Percentiles rank a stretch among this genome's conserved stretches.
Evolutionary conservation across 2,797 vertebrate species (phyloP).

Genomic region (Hippopotamyrus pictus): DNA sequence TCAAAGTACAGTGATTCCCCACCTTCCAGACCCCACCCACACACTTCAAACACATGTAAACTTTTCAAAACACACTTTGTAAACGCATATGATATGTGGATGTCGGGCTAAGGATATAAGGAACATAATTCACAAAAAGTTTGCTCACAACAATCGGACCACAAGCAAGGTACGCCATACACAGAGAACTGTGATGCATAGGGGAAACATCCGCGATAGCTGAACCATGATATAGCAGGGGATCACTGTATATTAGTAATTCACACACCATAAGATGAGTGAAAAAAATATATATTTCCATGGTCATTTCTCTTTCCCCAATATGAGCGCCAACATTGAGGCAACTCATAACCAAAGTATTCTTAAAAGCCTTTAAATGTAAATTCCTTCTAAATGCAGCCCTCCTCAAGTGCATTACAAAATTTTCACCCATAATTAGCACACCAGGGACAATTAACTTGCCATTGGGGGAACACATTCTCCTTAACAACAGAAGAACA

Average conservation of each 20-base stretch:
- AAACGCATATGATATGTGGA: too few species aligned
- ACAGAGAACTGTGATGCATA: too few species aligned
- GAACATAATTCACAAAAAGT: too few species aligned
- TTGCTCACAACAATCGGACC: too few species aligned
- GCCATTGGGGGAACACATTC: background rate
- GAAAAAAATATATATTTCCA: background rate
- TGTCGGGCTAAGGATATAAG: too few species aligned
- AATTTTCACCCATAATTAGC: slow-evolving; percentile 11
- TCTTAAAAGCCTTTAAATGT: background rate
- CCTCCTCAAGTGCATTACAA: background rate
- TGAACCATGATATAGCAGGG: too few species aligned
- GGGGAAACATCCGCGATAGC: too few species aligned
- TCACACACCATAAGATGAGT: background rate
- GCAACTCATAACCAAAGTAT: background rate
- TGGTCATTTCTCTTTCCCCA: background rate
- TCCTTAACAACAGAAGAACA: slow-evolving; percentile 25
- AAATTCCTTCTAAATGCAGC: background rate
- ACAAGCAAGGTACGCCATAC: too few species aligned
- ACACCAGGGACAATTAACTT: slow-evolving; percentile 13
- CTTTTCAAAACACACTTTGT: too few species aligned
- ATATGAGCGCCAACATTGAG: background rate
- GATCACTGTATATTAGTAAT: background rate
- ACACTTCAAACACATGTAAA: too few species aligned
- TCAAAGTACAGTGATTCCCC: background rate
- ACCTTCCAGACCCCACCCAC: too few species aligned